phyloP scores from a whole-genome alignment of 2,888 invertebrate species.

The Tupiocoris notatus region DNA sequence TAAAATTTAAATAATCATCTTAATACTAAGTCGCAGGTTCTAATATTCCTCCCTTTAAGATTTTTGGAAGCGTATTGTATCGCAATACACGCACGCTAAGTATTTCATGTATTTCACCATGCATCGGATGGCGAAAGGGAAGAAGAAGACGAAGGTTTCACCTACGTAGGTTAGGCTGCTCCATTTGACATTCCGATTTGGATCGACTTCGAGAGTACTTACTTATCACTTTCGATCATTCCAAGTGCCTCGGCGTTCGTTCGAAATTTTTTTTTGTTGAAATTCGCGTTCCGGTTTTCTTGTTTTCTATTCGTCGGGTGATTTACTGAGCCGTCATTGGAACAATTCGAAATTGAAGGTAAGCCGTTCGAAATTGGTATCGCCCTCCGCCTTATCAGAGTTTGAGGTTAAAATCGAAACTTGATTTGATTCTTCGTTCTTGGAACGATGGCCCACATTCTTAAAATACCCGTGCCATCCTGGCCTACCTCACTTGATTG shows the following conservation, averaged over 20 bases:
- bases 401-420: conserved; percentile 9
- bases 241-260: neutral
- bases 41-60: too few relatives aligned
- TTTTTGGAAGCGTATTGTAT: too few relatives aligned
- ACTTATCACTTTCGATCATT: neutral
- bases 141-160: neutral
- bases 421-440: neutral
- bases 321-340: neutral
- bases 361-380: neutral
- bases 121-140: too few relatives aligned
- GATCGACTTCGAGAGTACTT: neutral
- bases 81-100: too few relatives aligned
- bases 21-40: too few relatives aligned
- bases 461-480: conserved; percentile 7
- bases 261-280: neutral
- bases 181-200: conserved; percentile 31
- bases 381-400: conserved; percentile 1
- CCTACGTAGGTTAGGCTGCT: conserved; percentile 3
- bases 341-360: neutral
- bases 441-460: conserved; percentile 23
- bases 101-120: too few relatives aligned
- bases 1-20: too few relatives aligned
- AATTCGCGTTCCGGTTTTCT: neutral
- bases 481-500: conserved; percentile 8
- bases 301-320: neutral